Base-by-base conservation (phyloP, 1,140 invertebrate genomes). In the Nasonia vitripennis region DNA sequence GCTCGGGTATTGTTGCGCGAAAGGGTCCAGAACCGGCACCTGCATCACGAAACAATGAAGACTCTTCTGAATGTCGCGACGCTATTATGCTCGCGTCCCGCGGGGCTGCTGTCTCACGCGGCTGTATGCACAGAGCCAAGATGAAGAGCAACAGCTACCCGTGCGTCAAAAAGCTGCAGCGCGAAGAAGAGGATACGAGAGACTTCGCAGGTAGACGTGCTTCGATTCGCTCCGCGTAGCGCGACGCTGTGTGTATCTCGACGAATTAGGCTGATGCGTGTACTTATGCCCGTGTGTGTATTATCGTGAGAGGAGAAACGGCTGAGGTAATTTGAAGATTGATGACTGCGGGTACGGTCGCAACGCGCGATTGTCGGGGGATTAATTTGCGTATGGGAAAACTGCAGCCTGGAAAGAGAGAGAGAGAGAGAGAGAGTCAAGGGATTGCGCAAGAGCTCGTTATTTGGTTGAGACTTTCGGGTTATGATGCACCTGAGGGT, bases 301-400 rank as follows among this genome's bases (percentile, higher is more conserved):
- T 48, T 48, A 48, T 12, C 14, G 48, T 17, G 48, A 17, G 14
- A 14, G 48, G 2, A 23, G 67, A 68, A n/a, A n/a, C 27, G 2
- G 10, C 27, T 71, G 68, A 11, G 27, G 68, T 17, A 71, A 71
- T 71, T 71, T 34, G 23, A 71, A 71, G 67, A 71, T 71, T 71
- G 68, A 71, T 14, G 23, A 71, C 10, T 34, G 23, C 68, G 55
- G 14, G 2, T n/a, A n/a, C 17, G 20, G 20, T 20, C 55, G 55
- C 55, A 62, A 2, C 20, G 55, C 55, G 17, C 55, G 20, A 62
- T 62, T 62, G 55, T 34, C 23, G 68, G 27, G 68, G 20, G 31
- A 71, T 71, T 71, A 71, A 31, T 71, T 31, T 71, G 68, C 68
- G 11, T 34, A 34, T n/a, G 23, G 27, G 11, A 34, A 37, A 37